Base-by-base conservation (phyloP, 2,113 vertebrate species). In the Limanda limanda region DNA sequence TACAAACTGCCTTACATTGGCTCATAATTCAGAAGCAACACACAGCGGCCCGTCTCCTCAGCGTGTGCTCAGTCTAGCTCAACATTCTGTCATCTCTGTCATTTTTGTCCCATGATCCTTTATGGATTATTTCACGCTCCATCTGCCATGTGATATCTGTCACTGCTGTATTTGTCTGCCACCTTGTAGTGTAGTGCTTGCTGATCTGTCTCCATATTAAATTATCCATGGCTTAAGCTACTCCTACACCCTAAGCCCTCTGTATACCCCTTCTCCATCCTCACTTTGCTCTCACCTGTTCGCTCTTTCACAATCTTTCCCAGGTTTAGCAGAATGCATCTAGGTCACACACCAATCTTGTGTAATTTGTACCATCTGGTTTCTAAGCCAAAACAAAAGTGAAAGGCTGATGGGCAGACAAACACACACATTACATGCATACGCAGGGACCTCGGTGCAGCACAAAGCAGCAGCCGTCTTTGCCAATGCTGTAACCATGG, bases 261-360 rank as follows among this genome's bases (percentile, higher is more conserved):
- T 31, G 40, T 62, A 11, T n/a, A 42, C 56, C 47, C 48, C 55
- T 52, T 67, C 37, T 58, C 15, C 23, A 40, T 83, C 42, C 51
- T 23, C 62, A 25, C 51, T 73, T 80, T 62, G 51, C 55, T 35
- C 47, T 61, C 61, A 48, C 71, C 55, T 42, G 12, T 42, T 87
- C 52, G 12, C 72, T 71, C 40, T 21, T 57, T 86, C 54, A 74
- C 40, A 55, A 35, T 78, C 59, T 82, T 86, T 86, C 76, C 67
- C 80, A 77, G 64, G 82, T 83, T 81, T 42, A 77, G 63, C 82
- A 78, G 63, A 64, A 85, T 71, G 79, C 75, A 90, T 88, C 73
- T 88, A 89, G 91, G 90, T 91, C 88, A 83, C 78, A 76, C 70
- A 83, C 85, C 74, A 72, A 52, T 83, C 78, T 88, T 80, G 74